Percentiles rank a stretch among this genome's conserved stretches.
Evolutionary conservation across 2,113 vertebrate species (phyloP).

Genomic region (Merops nubicus): DNA sequence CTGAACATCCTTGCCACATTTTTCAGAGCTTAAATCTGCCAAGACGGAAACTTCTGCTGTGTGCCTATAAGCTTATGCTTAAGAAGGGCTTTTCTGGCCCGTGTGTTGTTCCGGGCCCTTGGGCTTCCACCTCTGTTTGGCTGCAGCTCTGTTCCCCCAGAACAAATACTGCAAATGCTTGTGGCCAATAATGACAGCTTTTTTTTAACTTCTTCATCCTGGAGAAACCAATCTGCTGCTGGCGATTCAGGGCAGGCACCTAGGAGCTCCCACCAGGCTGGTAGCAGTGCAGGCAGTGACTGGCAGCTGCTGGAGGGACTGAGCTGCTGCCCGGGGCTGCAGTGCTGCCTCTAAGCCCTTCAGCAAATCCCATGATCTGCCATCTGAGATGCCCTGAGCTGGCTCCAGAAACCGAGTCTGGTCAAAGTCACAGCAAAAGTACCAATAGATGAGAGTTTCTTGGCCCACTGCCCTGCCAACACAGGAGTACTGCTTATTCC

Average conservation of each 20-base stretch:
- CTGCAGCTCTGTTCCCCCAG: not conserved
- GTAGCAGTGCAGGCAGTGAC: not conserved
- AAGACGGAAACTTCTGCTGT: slow-evolving; percentile 11
- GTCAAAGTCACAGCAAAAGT: not conserved
- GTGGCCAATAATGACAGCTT: not conserved
- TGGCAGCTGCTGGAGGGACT: not conserved
- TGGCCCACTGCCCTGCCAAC: not conserved
- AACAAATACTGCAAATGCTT: not conserved
- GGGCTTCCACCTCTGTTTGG: not conserved
- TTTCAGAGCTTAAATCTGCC: slow-evolving; percentile 23
- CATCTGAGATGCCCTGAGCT: not conserved
- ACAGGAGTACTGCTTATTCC: not conserved
- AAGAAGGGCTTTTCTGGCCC: not conserved
- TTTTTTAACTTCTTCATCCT: not conserved
- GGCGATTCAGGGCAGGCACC: not conserved
- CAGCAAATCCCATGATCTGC: not conserved
- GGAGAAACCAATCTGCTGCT: not conserved
- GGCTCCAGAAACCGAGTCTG: not conserved
- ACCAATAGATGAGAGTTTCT: not conserved
- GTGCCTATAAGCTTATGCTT: slow-evolving; percentile 3
- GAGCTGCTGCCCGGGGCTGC: not conserved
- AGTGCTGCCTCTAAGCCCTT: not conserved
- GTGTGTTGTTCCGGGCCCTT: not conserved
- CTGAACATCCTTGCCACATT: slow-evolving; percentile 6
- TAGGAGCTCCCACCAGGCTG: not conserved